Percentiles rank a stretch among this genome's conserved stretches.
Evolutionary conservation across 2,113 vertebrate species (phyloP).

Genomic region (Brachirus orientalis): DNA sequence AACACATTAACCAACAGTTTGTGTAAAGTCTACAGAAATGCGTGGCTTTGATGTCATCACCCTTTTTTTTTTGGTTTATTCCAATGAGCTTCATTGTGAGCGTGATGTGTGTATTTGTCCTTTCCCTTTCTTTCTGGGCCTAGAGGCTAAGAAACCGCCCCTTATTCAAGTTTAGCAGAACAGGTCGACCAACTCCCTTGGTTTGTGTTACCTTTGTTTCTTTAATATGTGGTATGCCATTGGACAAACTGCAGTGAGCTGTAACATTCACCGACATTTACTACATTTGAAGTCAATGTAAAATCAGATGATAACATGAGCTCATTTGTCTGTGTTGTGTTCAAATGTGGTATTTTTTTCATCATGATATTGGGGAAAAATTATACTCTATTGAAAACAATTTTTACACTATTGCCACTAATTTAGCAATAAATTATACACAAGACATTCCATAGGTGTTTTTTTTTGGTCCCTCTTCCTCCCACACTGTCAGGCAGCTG

Average conservation of each 20-base stretch:
- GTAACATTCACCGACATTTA: background rate
- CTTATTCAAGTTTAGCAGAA: slow-evolving; percentile 20
- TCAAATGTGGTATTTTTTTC: no score
- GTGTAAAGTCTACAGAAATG: background rate
- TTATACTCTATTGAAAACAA: no score
- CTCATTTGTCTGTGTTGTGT: background rate
- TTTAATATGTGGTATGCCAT: background rate
- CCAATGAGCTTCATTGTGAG: background rate
- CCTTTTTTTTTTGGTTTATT: background rate
- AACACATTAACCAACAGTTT: background rate
- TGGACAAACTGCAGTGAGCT: background rate
- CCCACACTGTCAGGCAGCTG: no score
- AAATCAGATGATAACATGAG: no score
- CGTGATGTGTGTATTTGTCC: background rate
- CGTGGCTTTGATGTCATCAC: slow-evolving; percentile 1
- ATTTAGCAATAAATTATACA: no score
- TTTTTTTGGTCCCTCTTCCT: no score
- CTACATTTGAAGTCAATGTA: no score
- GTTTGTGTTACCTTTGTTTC: background rate
- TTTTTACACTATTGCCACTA: no score
- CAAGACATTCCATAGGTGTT: no score
- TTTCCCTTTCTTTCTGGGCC: slow-evolving; percentile 16
- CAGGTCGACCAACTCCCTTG: slow-evolving; percentile 28
- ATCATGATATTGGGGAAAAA: no score
- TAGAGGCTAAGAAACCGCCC: slow-evolving; percentile 34